Conservation (phyloP, 2,113 vertebrate species). For the Semicossyphus pulcher region DNA sequence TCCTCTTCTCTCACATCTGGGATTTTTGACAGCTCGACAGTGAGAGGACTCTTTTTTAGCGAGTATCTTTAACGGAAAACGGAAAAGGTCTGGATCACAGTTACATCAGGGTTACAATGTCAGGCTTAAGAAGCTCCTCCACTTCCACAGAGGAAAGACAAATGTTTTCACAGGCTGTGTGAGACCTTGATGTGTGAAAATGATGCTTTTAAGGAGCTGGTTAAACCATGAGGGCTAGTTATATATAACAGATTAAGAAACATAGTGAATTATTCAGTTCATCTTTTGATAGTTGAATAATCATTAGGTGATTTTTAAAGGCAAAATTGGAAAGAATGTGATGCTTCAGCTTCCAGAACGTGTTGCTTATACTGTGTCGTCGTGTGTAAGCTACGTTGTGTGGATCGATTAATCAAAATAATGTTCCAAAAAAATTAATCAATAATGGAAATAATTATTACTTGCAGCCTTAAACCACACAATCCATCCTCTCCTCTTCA, state of each 20-base stretch:
- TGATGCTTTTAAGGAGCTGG: background rate
- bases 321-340: too few species aligned
- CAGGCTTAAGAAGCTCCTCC: background rate
- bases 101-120: background rate
- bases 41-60: background rate
- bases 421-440: background rate
- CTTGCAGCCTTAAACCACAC: constrained; percentile 14
- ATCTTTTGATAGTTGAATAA: background rate
- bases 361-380: too few species aligned
- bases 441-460: background rate
- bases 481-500: constrained; percentile 16
- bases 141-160: background rate
- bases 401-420: background rate
- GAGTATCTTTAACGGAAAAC: background rate
- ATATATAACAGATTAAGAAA: too few species aligned
- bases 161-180: background rate
- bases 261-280: background rate
- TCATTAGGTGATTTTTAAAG: background rate
- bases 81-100: background rate
- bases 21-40: background rate
- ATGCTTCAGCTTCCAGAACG: too few species aligned
- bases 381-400: too few species aligned
- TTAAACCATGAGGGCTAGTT: too few species aligned
- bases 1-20: background rate
- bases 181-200: background rate